These are phyloP conservation scores for Chondrilla cf. caribensis DNA, from an alignment of 37 sponge, comb jelly and placozoan species.

Conservation along the genomic window DNA sequence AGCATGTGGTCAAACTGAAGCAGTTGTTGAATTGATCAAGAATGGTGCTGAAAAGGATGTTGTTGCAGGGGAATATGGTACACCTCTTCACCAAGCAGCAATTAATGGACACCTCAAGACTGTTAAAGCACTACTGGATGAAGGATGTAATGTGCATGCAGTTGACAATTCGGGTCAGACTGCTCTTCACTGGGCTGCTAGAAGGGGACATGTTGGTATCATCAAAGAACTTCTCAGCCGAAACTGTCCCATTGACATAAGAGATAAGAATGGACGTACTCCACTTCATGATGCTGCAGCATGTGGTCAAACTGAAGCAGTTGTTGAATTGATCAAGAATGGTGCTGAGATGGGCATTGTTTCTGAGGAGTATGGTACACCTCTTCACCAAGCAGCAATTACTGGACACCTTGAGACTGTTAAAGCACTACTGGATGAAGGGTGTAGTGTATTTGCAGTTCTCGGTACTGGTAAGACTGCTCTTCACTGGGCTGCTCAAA, in stretches of 20 bases:
- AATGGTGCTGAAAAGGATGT: not conserved
- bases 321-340: not conserved
- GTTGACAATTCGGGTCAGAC: not conserved
- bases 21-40: not conserved
- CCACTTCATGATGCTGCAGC: not conserved
- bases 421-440: not conserved
- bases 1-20: not conserved
- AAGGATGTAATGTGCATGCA: not conserved
- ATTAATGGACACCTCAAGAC: not conserved
- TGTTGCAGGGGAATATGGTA: not conserved
- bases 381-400: slow-evolving; percentile 6
- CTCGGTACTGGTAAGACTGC: not conserved
- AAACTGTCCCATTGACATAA: not conserved
- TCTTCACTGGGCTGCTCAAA: slow-evolving; percentile 7
- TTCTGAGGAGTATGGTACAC: not conserved
- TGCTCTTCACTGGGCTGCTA: slow-evolving; percentile 4
- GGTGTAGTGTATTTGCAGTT: not conserved
- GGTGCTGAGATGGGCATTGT: not conserved
- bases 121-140: not conserved
- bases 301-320: not conserved
- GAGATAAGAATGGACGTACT: not conserved
- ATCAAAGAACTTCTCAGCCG: not conserved
- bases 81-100: slow-evolving; percentile 1
- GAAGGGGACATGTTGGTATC: not conserved
- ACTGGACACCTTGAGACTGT: not conserved